A percentile compares a stretch with the other conserved stretches of the same genome.
These are phyloP conservation scores for Heliconius aoede DNA, from an alignment of 2,888 invertebrate species.

Conservation along the genomic window DNA sequence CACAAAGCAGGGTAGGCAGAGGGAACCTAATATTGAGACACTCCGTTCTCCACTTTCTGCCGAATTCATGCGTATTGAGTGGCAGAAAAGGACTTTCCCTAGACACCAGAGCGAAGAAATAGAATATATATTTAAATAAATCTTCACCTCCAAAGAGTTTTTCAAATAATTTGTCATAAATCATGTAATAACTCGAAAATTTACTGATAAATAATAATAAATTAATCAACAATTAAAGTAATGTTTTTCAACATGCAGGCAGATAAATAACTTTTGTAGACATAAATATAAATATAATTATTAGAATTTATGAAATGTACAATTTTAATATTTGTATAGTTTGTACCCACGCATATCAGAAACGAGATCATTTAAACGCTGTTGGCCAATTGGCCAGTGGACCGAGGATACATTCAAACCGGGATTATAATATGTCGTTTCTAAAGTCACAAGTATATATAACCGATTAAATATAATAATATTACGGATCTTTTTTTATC, in stretches of 20 bases:
- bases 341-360: conserved; percentile 26
- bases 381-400: conserved; percentile 15
- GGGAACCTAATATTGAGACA: no score
- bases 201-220: background rate
- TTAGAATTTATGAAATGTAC: conserved; percentile 9
- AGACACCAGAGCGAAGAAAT: no score
- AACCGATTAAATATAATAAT: background rate
- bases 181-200: no score
- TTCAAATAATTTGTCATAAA: background rate
- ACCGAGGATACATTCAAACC: conserved; percentile 1
- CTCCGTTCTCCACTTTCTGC: no score
- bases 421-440: conserved; percentile 2
- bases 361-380: conserved; percentile 17
- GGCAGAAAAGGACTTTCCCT: no score
- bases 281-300: conserved; percentile 3
- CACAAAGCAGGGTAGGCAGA: no score
- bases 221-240: background rate
- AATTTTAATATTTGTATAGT: conserved; percentile 2
- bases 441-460: conserved; percentile 10
- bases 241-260: background rate
- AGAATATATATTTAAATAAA: no score
- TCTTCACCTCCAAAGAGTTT: no score
- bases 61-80: no score
- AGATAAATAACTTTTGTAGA: conserved; percentile 4
- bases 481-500: background rate